These are phyloP conservation scores for Pollimyrus isidori DNA, from an alignment of 2,113 vertebrate species.

Conservation along the genomic window DNA sequence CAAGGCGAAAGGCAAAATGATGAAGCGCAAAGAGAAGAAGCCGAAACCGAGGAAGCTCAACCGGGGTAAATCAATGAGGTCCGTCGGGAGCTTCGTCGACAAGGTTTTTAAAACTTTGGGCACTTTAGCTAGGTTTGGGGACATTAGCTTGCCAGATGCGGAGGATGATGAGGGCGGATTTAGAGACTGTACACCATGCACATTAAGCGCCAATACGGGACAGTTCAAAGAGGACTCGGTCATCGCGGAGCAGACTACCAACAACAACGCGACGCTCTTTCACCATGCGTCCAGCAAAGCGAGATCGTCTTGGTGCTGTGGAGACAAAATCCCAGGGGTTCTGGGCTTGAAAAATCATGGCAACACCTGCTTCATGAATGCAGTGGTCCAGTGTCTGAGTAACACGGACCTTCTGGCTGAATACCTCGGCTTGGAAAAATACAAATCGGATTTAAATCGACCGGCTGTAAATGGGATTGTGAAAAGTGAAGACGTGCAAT, in stretches of 20 bases:
- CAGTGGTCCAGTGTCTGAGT: conserved; percentile 93
- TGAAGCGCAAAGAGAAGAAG: conserved; percentile 75
- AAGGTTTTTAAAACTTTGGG: conserved; percentile 80
- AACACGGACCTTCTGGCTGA: conserved; percentile 98
- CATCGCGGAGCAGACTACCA: conserved; percentile 40
- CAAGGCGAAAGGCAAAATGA: conserved; percentile 44
- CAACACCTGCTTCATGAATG: conserved; percentile 99
- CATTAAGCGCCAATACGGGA: conserved; percentile 39
- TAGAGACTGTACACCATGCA: conserved; percentile 49
- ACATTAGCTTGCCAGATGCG: conserved; percentile 55
- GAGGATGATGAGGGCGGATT: conserved; percentile 60
- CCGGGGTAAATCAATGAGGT: conserved; percentile 68
- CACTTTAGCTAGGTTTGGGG: conserved; percentile 73
- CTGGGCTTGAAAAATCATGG: conserved; percentile 93
- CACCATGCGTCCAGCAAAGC: not conserved
- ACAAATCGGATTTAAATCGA: conserved; percentile 38
- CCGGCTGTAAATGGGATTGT: conserved; percentile 51
- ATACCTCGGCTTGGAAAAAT: conserved; percentile 86
- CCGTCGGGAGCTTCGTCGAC: conserved; percentile 81
- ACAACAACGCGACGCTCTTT: not conserved
- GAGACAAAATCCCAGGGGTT: conserved; percentile 75
- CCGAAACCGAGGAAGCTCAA: conserved; percentile 78
- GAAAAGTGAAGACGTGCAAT: conserved; percentile 45
- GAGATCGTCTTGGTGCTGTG: conserved; percentile 29
- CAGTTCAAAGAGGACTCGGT: conserved; percentile 47